These are phyloP conservation scores for Bathynomus jamesi DNA, from an alignment of 1,140 invertebrate genomes.

Conservation along the genomic window DNA sequence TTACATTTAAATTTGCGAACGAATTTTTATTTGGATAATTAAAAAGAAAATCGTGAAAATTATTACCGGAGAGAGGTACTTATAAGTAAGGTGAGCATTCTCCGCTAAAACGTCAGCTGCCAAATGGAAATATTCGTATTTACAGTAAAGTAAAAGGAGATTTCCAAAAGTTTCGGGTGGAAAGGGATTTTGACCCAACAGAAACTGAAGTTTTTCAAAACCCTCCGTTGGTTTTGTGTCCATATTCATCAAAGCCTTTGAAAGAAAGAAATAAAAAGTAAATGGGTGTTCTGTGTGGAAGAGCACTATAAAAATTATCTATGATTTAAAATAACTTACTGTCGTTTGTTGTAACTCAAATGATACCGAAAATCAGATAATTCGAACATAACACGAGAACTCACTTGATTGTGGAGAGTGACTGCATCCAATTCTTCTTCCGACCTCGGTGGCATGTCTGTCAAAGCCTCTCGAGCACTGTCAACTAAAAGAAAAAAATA, in stretches of 20 bases:
- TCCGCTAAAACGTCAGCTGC: slow-evolving; percentile 97
- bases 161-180: slow-evolving; percentile 98
- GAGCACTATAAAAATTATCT: not conserved
- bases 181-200: slow-evolving; percentile 91
- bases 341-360: no score
- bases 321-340: no score
- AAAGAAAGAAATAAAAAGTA: not conserved
- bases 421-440: slow-evolving; percentile 98
- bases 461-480: slow-evolving; percentile 83
- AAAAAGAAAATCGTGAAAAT: no score
- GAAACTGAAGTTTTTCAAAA: slow-evolving; percentile 94
- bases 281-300: not conserved
- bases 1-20: not conserved
- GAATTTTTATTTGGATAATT: not conserved
- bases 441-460: slow-evolving; percentile 92
- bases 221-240: slow-evolving; percentile 81
- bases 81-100: slow-evolving; percentile 93
- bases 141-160: slow-evolving; percentile 87
- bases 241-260: slow-evolving; percentile 80
- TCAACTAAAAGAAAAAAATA: slow-evolving; percentile 57
- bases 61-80: slow-evolving; percentile 80
- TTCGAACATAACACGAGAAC: not conserved
- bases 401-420: slow-evolving; percentile 86
- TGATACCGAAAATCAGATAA: no score
- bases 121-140: slow-evolving; percentile 95